These are phyloP conservation scores for Chlorospingus flavigularis DNA, from an alignment of 2,797 vertebrate genomes.

Conservation along the genomic window DNA sequence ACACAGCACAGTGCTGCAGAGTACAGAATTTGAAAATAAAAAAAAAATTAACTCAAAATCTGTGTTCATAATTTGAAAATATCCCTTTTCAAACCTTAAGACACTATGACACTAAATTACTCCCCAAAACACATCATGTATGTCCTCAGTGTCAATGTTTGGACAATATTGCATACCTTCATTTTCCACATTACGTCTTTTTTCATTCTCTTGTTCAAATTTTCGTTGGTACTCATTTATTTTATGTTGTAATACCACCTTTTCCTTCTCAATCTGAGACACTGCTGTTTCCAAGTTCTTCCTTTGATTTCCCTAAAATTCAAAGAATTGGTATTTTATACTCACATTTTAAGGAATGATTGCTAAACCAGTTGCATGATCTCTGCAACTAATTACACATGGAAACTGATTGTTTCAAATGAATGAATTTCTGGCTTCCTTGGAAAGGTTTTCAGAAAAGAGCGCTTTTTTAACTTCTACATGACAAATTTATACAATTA, in stretches of 20 bases:
- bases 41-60: background rate
- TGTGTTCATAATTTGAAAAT: background rate
- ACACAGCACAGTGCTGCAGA: background rate
- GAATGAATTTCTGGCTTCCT: background rate
- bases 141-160: background rate
- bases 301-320: conserved; percentile 80
- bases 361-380: background rate
- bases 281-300: conserved; percentile 85
- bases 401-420: background rate
- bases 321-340: background rate
- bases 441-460: background rate
- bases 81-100: background rate
- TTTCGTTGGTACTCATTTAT: conserved; percentile 95
- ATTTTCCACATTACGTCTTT: conserved; percentile 93
- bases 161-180: conserved; percentile 81
- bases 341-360: background rate
- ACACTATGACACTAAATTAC: background rate
- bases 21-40: background rate
- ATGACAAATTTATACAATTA: background rate
- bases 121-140: background rate
- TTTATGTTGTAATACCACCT: conserved; percentile 91
- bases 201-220: conserved; percentile 94
- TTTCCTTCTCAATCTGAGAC: conserved; percentile 95
- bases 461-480: background rate
- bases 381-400: background rate